Evolutionary conservation across 2,888 invertebrate species (phyloP).

Genomic region (Eupsilia transversa): DNA sequence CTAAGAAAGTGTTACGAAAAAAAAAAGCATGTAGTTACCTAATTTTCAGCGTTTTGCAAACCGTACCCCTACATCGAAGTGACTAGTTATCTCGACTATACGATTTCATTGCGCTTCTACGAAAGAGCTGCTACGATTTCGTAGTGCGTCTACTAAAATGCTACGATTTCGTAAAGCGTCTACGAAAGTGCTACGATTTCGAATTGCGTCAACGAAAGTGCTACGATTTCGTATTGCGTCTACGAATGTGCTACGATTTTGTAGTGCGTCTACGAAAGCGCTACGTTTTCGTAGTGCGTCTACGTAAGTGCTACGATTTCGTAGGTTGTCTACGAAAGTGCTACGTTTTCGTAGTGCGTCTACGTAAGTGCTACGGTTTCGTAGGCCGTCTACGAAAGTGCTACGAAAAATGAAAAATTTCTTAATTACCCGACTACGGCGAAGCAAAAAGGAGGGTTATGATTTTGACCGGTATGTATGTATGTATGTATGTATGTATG

Average conservation of each 20-base stretch:
- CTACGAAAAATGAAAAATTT: no score
- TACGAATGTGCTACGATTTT: background rate
- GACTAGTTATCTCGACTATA: background rate
- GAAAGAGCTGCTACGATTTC: background rate
- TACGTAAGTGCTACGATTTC: conserved; percentile 4
- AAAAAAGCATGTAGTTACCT: background rate
- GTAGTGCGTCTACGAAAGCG: background rate
- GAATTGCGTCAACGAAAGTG: background rate
- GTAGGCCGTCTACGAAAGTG: no score
- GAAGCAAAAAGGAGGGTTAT: no score
- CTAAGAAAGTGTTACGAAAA: background rate
- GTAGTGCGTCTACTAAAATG: background rate
- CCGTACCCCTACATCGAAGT: background rate
- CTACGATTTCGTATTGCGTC: background rate
- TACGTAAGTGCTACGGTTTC: no score
- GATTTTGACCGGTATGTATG: no score
- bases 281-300: background rate
- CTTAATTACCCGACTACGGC: no score
- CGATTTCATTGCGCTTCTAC: background rate
- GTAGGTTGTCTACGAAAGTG: no score
- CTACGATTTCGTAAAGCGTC: background rate
- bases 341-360: no score
- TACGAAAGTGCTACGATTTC: conserved; percentile 1
- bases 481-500: no score
- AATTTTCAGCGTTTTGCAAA: background rate